phyloP scores from a whole-genome alignment of 2,113 vertebrate genomes.

The Ceratotherium simum region DNA sequence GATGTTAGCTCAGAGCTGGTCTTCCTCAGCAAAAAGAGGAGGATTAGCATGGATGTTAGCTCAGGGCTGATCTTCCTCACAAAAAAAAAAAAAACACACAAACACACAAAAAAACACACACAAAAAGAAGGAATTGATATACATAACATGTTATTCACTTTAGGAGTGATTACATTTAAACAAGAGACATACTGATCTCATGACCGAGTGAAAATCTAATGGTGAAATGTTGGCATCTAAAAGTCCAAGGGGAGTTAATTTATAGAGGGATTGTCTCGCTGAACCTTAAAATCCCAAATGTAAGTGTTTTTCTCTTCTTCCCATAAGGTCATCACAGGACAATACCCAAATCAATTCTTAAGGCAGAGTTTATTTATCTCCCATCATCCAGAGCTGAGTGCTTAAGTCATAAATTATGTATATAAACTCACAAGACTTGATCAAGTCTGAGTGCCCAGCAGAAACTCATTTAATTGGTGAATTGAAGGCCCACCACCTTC shows the following conservation, averaged over 20 bases:
- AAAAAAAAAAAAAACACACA: too few relatives aligned
- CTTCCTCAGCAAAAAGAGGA: too few relatives aligned
- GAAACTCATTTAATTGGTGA: neutral
- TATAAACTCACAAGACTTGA: neutral
- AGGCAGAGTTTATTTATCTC: neutral
- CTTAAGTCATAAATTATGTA: neutral
- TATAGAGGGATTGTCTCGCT: neutral
- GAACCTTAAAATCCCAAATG: neutral
- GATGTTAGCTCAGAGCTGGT: too few relatives aligned
- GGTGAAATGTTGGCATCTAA: neutral
- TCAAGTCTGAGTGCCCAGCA: neutral
- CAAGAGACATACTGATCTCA: neutral
- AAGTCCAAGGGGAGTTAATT: neutral
- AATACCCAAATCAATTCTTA: neutral
- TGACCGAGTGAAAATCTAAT: neutral
- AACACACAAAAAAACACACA: too few relatives aligned
- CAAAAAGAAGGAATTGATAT: neutral
- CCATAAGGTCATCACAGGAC: neutral
- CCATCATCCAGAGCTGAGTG: neutral
- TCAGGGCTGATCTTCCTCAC: too few relatives aligned
- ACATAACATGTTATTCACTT: neutral
- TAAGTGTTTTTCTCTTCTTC: neutral
- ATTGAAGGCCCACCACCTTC: neutral
- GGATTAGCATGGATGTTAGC: too few relatives aligned
- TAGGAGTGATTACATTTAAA: neutral